These are phyloP conservation scores for Mamestra configurata DNA, from an alignment of 1,140 invertebrate species.

Conservation along the genomic window DNA sequence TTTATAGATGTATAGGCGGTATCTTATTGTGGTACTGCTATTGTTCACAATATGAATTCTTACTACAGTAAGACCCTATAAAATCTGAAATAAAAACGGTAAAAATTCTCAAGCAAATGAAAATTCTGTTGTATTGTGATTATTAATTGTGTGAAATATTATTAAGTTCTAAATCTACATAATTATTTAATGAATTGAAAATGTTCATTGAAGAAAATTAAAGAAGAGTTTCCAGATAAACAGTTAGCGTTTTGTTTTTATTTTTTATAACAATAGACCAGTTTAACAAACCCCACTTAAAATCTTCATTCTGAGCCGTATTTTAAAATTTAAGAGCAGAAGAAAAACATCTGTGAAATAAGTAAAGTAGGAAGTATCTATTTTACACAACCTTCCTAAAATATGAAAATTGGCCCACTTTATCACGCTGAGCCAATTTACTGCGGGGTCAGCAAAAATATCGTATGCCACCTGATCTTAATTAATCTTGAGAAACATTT, in stretches of 20 bases:
- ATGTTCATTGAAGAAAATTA: too few species aligned
- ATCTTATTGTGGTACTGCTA: background rate
- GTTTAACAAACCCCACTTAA: too few species aligned
- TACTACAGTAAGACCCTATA: too few species aligned
- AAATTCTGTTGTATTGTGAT: too few species aligned
- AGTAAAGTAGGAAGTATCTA: background rate
- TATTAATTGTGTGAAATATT: too few species aligned
- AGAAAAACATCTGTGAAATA: background rate
- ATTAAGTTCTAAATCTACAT: too few species aligned
- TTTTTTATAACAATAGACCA: too few species aligned
- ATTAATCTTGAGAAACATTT: constrained; percentile 29
- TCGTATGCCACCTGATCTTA: constrained; percentile 21
- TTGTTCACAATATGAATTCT: too few species aligned
- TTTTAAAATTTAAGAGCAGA: background rate
- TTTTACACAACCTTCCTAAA: constrained; percentile 5
- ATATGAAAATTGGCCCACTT: constrained; percentile 12
- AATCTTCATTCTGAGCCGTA: background rate
- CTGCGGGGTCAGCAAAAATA: constrained; percentile 7
- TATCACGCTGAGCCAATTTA: constrained; percentile 10
- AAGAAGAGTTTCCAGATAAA: too few species aligned
- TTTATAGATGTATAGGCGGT: background rate
- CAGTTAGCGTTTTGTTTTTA: too few species aligned
- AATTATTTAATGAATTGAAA: too few species aligned
- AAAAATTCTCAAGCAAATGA: too few species aligned
- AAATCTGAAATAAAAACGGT: background rate